Evolutionary conservation across 2,888 invertebrate species (phyloP).

Genomic region (Halictus quadricinctus): DNA sequence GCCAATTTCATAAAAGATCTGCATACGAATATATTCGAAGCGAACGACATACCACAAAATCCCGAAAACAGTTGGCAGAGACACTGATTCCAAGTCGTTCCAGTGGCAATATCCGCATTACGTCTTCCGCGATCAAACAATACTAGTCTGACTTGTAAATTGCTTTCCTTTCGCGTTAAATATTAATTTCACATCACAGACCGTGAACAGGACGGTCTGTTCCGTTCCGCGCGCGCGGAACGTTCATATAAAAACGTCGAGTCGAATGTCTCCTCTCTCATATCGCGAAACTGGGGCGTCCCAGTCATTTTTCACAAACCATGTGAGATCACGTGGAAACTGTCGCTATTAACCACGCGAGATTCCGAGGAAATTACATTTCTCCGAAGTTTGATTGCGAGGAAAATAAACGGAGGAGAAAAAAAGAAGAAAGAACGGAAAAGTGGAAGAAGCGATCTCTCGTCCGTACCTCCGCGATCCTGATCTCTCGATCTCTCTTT

Average conservation of each 20-base stretch:
- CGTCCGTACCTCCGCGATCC: not conserved
- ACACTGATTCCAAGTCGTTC: not conserved
- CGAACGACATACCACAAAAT: not conserved
- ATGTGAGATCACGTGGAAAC: conserved; percentile 10
- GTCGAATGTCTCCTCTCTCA: not conserved
- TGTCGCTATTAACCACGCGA: conserved; percentile 1
- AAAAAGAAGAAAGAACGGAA: not conserved
- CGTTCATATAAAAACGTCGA: not conserved
- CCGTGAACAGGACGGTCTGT: not conserved
- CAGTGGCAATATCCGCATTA: not conserved
- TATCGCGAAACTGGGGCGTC: not conserved
- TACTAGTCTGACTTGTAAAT: not conserved
- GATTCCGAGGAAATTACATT: conserved; percentile 14
- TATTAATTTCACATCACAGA: not conserved
- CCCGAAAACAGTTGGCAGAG: not conserved
- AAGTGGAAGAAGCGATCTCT: not conserved
- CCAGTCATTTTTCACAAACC: not conserved
- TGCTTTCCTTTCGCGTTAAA: not conserved
- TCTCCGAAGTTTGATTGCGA: conserved; percentile 2
- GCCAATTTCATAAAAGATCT: not conserved
- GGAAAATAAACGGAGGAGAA: not conserved
- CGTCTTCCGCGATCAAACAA: not conserved
- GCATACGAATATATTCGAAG: not conserved
- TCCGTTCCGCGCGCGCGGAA: not conserved
- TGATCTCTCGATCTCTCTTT: not conserved